Base-by-base conservation (phyloP, 2,797 vertebrate genomes). In the Manis crassicaudata region DNA sequence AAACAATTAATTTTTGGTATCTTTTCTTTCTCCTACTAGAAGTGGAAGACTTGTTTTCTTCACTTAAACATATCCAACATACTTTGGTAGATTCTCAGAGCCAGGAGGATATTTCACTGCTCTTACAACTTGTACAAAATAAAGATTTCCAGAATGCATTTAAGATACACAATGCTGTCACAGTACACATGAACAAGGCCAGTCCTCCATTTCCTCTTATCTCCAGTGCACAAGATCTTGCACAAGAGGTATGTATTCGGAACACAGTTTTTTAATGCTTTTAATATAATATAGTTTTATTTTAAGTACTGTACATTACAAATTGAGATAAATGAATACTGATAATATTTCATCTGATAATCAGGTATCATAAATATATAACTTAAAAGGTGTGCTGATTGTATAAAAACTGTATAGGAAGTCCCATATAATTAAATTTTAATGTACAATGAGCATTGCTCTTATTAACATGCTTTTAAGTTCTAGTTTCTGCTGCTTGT, bases 71-170 rank as follows among this genome's bases (percentile, higher is more conserved):
- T 97, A 99, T 99, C 97, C 99, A 99, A 50, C 99, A 99, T 90
- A 98, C 99, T 96, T 98, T 99, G 98, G 98, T 99, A 68, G 99
- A 99, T 98, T 98, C 99, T 97, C 99, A 99, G 98, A 99, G 99
- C 98, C 99, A 99, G 98, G 99, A 99, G 89, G 99, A 99, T 97
- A 98, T 99, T 63, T 98, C 99, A 92, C 98, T 99, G 96, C 99
- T 99, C 96, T 99, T 99, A 94, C 99, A 99, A 68, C 99, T 99
- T 92, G 98, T 99, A 87, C 99, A 99, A 97, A 99, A 99, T 98
- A 98, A 98, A 79, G 99, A 99, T 98, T 99, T 99, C 98, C 99
- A 99, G 98, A 99, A 99, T 95, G 99, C 99, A 0, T 99, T 99
- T 98, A 99, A 98, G 98, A 99, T 99, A 98, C 99, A 99, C 98